Evolutionary conservation across 1,140 invertebrate species (phyloP).

Genomic region (Daktulosphaira vitifoliae): DNA sequence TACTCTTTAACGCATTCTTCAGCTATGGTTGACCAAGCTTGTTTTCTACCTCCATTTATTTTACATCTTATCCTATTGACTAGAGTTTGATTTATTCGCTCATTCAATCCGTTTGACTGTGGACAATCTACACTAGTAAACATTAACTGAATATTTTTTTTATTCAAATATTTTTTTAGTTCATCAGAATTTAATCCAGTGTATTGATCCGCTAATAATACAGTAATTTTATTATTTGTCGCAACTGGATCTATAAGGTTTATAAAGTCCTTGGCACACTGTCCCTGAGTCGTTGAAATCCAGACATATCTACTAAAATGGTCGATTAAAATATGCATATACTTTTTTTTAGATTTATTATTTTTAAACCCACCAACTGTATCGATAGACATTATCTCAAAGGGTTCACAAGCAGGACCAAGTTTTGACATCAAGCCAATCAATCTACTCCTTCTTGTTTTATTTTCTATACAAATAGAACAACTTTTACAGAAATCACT

Average conservation of each 20-base stretch:
- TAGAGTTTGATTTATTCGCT: slow-evolving; percentile 34
- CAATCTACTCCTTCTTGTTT: neutral
- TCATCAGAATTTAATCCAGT: neutral
- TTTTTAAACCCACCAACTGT: neutral
- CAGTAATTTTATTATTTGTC: slow-evolving; percentile 31
- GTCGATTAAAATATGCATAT: neutral
- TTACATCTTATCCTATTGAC: slow-evolving; percentile 36
- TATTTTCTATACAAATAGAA: neutral
- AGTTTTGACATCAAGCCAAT: neutral
- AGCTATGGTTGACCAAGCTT: slow-evolving; percentile 36
- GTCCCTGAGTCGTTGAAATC: neutral
- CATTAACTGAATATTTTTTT: neutral
- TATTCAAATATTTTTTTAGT: neutral
- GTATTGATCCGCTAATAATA: slow-evolving; percentile 37
- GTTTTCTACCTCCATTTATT: slow-evolving; percentile 35
- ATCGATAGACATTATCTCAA: neutral
- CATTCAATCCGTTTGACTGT: slow-evolving; percentile 32
- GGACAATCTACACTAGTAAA: slow-evolving; percentile 18
- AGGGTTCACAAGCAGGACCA: neutral
- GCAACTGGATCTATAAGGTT: neutral
- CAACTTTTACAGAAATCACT: neutral
- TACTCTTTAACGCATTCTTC: slow-evolving; percentile 37
- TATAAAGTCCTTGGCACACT: neutral
- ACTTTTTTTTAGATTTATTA: neutral
- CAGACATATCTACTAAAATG: neutral